Evolutionary conservation across 2,888 invertebrate species (phyloP).

Genomic region (Plebejus argus): DNA sequence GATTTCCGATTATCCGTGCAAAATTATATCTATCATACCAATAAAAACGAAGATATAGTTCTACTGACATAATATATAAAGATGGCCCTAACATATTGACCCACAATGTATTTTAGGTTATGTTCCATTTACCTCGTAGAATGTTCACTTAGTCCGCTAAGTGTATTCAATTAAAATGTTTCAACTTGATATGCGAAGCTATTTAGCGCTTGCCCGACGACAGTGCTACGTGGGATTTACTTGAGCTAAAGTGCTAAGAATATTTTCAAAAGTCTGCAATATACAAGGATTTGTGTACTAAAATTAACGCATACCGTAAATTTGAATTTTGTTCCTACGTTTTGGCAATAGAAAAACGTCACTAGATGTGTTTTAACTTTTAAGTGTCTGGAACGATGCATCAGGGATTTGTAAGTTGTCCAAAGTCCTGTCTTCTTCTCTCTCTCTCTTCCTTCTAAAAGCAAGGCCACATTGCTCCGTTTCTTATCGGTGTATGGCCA

Average conservation of each 20-base stretch:
- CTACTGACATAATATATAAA: neutral
- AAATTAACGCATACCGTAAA: neutral
- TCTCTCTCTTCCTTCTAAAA: neutral
- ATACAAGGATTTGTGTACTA: neutral
- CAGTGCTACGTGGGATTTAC: neutral
- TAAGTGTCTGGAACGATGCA: neutral
- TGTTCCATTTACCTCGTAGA: neutral
- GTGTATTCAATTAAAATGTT: constrained; percentile 16
- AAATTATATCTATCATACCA: no score
- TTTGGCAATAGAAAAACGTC: neutral
- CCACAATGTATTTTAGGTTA: constrained; percentile 4
- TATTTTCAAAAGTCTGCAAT: neutral
- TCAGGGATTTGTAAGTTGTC: neutral
- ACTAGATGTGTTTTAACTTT: neutral
- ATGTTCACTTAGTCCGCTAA: constrained; percentile 4
- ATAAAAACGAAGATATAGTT: no score
- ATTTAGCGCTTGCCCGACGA: neutral
- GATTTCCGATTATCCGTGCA: no score
- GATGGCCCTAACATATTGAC: neutral
- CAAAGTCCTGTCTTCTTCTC: neutral
- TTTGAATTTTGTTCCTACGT: neutral
- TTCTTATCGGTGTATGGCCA: no score
- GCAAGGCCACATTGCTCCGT: no score
- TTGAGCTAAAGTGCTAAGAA: neutral
- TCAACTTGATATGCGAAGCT: neutral